Evolutionary conservation across 2,797 vertebrate species (phyloP).

Genomic region (Muscicapa comitata): DNA sequence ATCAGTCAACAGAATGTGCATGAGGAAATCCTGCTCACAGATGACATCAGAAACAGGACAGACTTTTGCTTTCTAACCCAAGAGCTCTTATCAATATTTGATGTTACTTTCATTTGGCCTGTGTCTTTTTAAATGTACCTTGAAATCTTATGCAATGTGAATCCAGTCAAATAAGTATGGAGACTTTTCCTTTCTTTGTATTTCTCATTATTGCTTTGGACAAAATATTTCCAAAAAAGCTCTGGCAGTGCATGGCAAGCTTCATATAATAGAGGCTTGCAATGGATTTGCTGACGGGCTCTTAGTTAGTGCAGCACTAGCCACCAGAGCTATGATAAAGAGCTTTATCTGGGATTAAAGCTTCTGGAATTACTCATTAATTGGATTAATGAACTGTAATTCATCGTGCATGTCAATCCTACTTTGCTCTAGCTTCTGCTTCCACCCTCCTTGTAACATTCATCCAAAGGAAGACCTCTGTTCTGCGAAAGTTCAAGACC

Average conservation of each 20-base stretch:
- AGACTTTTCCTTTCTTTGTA: neutral
- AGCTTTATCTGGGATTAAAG: slow-evolving; percentile 62
- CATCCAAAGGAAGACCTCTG: slow-evolving; percentile 28
- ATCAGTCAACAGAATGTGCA: fast-evolving
- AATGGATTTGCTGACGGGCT: slow-evolving; percentile 45
- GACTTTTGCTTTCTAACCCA: neutral
- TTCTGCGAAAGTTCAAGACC: slow-evolving; percentile 35
- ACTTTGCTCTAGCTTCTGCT: slow-evolving; percentile 23
- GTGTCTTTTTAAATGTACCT: neutral
- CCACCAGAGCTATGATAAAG: slow-evolving; percentile 58
- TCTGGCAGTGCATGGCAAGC: neutral
- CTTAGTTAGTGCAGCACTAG: neutral
- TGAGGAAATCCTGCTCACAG: neutral
- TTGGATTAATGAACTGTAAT: slow-evolving; percentile 76
- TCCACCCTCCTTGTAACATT: slow-evolving; percentile 5
- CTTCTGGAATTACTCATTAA: slow-evolving; percentile 74
- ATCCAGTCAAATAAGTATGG: neutral
- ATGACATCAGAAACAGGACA: neutral
- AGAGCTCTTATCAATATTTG: neutral
- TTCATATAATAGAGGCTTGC: neutral
- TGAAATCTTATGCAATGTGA: neutral
- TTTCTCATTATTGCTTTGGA: neutral
- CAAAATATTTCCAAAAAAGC: neutral
- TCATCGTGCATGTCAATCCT: slow-evolving; percentile 52
- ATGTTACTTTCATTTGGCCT: neutral